Evolutionary conservation across 2,888 invertebrate genomes (phyloP).

Genomic region (Panopea generosa): DNA sequence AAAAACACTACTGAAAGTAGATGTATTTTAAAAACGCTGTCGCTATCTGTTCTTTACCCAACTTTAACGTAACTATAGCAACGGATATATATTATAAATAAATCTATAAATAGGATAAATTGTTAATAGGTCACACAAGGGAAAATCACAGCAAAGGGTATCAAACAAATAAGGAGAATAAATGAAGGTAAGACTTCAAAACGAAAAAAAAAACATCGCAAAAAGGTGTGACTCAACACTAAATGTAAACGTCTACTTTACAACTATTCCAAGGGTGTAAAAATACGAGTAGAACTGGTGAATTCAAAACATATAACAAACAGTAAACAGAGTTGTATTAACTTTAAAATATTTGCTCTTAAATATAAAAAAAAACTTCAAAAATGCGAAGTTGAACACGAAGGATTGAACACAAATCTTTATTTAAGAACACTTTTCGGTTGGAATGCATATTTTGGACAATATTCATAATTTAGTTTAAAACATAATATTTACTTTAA

Average conservation of each 20-base stretch:
- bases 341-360: background rate
- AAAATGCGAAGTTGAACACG: background rate
- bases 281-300: background rate
- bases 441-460: background rate
- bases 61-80: background rate
- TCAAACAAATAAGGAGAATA: background rate
- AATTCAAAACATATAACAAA: background rate
- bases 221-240: background rate
- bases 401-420: background rate
- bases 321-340: background rate
- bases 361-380: background rate
- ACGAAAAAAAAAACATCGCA: background rate
- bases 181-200: background rate
- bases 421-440: background rate
- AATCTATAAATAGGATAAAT: slow-evolving; percentile 19
- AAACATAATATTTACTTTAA: background rate
- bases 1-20: too few relatives aligned
- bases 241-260: background rate
- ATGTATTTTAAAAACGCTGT: too few relatives aligned
- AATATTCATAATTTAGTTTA: background rate
- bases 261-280: background rate
- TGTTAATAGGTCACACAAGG: background rate
- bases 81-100: slow-evolving; percentile 3
- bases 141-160: slow-evolving; percentile 15
- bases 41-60: background rate